phyloP scores from a whole-genome alignment of 2,888 invertebrate species.

The Tenthredo livida region DNA sequence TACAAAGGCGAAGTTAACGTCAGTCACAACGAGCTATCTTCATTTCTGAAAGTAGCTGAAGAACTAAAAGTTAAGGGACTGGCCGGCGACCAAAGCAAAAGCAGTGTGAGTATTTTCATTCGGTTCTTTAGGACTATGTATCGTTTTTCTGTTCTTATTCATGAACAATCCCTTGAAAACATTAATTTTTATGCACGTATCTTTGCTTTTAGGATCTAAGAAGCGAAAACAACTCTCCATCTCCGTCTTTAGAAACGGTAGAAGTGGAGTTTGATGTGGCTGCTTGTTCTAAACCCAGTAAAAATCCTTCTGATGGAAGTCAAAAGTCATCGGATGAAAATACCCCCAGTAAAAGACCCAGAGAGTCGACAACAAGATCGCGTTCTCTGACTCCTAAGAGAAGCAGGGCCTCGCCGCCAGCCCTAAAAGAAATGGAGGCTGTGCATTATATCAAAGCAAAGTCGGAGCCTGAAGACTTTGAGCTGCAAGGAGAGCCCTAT shows the following conservation, averaged over 20 bases:
- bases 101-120: conserved; percentile 7
- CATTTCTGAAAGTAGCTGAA: conserved; percentile 68
- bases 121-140: background rate
- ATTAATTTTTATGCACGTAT: background rate
- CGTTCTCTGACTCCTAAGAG: conserved; percentile 36
- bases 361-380: conserved; percentile 4
- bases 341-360: background rate
- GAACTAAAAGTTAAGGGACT: conserved; percentile 69
- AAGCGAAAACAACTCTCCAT: background rate
- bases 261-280: conserved; percentile 20
- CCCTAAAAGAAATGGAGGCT: conserved; percentile 43
- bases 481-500: conserved; percentile 4
- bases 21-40: conserved; percentile 67
- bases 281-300: conserved; percentile 15
- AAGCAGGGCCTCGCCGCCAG: conserved; percentile 47
- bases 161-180: background rate
- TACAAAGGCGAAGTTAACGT: conserved; percentile 70
- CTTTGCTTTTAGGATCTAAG: background rate
- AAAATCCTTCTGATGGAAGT: background rate
- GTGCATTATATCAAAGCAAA: conserved; percentile 24
- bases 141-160: background rate
- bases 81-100: conserved; percentile 53
- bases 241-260: background rate
- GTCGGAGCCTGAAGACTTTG: conserved; percentile 42
- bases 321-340: background rate